Conservation (phyloP, 64 coral and sea anemone genomes). For the Montipora efflorescens region DNA sequence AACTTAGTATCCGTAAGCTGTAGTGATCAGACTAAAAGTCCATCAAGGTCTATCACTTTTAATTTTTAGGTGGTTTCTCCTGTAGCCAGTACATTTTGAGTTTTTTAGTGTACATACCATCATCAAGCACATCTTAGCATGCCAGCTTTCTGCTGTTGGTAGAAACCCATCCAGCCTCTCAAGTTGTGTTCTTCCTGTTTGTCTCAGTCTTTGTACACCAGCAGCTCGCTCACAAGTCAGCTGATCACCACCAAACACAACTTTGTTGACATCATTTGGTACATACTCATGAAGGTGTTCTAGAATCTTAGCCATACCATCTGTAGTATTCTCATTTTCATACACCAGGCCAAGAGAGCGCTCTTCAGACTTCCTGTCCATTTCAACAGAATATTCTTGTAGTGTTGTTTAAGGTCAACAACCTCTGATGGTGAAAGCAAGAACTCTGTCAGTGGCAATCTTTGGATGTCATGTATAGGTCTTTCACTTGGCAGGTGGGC, state of each 20-base stretch:
- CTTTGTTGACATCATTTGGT: neutral
- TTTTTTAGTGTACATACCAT: no score
- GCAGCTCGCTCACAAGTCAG: conserved; percentile 44
- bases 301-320: conserved; percentile 44
- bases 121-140: neutral
- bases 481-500: no score
- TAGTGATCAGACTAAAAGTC: no score
- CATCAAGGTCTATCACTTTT: no score
- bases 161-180: conserved; percentile 17
- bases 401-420: conserved; percentile 14
- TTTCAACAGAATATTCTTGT: conserved; percentile 18
- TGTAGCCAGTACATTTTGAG: no score
- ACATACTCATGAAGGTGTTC: conserved; percentile 42
- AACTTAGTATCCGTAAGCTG: no score
- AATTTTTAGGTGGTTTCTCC: no score
- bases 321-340: conserved; percentile 50
- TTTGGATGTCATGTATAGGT: neutral
- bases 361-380: conserved; percentile 29
- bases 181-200: conserved; percentile 33
- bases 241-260: conserved; percentile 36
- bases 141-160: conserved; percentile 61
- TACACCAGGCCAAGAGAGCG: conserved; percentile 34
- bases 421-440: conserved; percentile 18
- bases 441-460: neutral
- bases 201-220: conserved; percentile 29